Evolutionary conservation across 2,888 invertebrate species (phyloP).

Genomic region (Hemithea aestivaria): DNA sequence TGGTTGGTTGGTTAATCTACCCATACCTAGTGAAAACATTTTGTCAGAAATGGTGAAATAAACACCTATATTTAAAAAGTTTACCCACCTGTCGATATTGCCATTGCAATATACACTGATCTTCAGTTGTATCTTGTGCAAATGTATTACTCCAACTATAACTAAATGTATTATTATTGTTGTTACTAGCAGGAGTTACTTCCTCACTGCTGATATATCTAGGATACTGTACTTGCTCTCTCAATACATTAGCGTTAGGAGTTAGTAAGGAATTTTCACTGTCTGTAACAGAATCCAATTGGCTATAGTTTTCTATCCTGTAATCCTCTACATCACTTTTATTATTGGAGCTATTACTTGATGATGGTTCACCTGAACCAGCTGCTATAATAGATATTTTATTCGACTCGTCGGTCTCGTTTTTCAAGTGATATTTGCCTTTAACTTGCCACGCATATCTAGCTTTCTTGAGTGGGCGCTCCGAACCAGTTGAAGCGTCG

Average conservation of each 20-base stretch:
- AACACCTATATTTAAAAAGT: neutral
- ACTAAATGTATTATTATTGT: constrained; percentile 16
- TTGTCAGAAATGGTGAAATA: no score
- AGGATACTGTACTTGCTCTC: constrained; percentile 49
- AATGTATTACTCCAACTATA: constrained; percentile 36
- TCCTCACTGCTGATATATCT: constrained; percentile 53
- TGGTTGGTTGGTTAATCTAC: no score
- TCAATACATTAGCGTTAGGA: constrained; percentile 43
- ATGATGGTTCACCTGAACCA: neutral
- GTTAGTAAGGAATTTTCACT: constrained; percentile 41
- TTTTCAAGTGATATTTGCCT: constrained; percentile 81
- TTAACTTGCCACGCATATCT: constrained; percentile 84
- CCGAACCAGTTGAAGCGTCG: constrained; percentile 68
- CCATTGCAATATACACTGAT: constrained; percentile 76
- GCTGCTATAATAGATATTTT: constrained; percentile 8
- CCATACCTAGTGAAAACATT: no score
- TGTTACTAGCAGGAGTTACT: constrained; percentile 26
- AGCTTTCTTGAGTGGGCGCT: constrained; percentile 82
- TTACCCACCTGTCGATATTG: constrained; percentile 80
- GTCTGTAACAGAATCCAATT: constrained; percentile 51
- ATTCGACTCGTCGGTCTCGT: constrained; percentile 42
- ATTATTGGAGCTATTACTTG: constrained; percentile 2
- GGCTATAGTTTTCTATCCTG: constrained; percentile 57
- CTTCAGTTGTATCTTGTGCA: constrained; percentile 37
- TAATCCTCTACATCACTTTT: constrained; percentile 48